Conservation (phyloP, 2,888 invertebrate genomes). For the Prosopocoilus inquinatus region DNA sequence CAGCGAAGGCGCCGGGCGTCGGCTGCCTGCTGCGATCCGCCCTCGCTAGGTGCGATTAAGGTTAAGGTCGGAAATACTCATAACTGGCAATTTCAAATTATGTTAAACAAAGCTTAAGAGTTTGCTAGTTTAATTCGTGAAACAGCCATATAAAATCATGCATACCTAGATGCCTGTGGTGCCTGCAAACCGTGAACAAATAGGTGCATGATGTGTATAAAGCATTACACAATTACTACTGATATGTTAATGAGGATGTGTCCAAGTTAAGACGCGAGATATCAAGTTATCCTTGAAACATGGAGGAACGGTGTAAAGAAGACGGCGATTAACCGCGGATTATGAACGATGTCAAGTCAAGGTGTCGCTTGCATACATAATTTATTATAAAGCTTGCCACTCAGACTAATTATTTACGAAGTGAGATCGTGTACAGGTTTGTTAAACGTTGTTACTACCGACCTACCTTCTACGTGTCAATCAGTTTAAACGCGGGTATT, state of each 20-base stretch:
- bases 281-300: slow-evolving; percentile 36
- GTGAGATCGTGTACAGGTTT: slow-evolving; percentile 33
- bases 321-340: slow-evolving; percentile 39
- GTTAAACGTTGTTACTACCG: slow-evolving; percentile 30
- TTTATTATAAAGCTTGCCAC: slow-evolving; percentile 36
- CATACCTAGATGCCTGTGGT: neutral
- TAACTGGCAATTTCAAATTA: neutral
- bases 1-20: slow-evolving; percentile 38
- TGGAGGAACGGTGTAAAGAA: slow-evolving; percentile 23
- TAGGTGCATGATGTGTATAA: slow-evolving; percentile 9
- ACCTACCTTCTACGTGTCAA: slow-evolving; percentile 8
- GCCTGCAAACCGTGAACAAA: slow-evolving; percentile 23
- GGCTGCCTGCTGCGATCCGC: slow-evolving; percentile 8
- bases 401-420: slow-evolving; percentile 39
- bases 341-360: slow-evolving; percentile 42
- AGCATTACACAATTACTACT: slow-evolving; percentile 33
- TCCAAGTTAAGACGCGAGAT: slow-evolving; percentile 31
- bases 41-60: slow-evolving; percentile 26
- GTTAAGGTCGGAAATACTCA: slow-evolving; percentile 24
- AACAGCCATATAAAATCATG: neutral
- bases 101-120: no score
- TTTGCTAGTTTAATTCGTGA: no score
- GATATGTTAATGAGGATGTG: slow-evolving; percentile 40
- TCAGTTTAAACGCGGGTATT: slow-evolving; percentile 29
- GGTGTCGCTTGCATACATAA: slow-evolving; percentile 43